phyloP scores from a whole-genome alignment of 2,888 invertebrate species.

The Lepidonotus clava region DNA sequence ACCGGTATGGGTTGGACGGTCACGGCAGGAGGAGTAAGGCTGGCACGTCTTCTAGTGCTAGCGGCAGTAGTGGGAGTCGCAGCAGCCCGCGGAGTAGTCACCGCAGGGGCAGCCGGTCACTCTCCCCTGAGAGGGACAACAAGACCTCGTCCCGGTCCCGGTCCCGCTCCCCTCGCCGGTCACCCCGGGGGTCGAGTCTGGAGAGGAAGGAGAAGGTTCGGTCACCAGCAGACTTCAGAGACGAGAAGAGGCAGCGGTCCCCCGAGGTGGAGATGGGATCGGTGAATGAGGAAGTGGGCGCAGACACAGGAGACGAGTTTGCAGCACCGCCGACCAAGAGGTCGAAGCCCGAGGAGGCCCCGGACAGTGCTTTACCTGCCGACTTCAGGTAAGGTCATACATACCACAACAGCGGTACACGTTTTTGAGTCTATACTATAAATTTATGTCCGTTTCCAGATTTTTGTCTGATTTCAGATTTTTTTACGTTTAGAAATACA shows the following conservation, averaged over 20 bases:
- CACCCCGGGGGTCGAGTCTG: not conserved
- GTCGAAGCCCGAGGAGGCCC: constrained; percentile 15
- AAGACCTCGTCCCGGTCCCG: constrained; percentile 29
- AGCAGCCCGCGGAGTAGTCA: not conserved
- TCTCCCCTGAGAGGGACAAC: not conserved
- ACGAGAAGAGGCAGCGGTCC: constrained; percentile 9
- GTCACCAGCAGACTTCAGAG: not conserved
- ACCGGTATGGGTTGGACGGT: not conserved
- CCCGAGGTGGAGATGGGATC: not conserved
- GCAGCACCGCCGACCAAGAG: constrained; percentile 13
- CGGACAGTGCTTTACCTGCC: constrained; percentile 25
- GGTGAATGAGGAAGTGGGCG: not conserved
- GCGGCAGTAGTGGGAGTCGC: not conserved
- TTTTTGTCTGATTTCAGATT: no score
- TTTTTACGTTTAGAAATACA: no score
- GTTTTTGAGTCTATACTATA: no score
- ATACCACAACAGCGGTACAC: no score
- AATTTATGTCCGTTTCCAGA: no score
- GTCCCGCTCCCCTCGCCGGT: constrained; percentile 60
- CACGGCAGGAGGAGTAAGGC: not conserved
- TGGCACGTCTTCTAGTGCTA: not conserved
- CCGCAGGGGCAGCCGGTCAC: not conserved
- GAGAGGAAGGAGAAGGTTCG: constrained; percentile 13
- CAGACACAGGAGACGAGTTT: not conserved
- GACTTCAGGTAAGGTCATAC: constrained; percentile 59